Evolutionary conservation across 2,113 vertebrate genomes (phyloP).

Genomic region (Tetrao urogallus): DNA sequence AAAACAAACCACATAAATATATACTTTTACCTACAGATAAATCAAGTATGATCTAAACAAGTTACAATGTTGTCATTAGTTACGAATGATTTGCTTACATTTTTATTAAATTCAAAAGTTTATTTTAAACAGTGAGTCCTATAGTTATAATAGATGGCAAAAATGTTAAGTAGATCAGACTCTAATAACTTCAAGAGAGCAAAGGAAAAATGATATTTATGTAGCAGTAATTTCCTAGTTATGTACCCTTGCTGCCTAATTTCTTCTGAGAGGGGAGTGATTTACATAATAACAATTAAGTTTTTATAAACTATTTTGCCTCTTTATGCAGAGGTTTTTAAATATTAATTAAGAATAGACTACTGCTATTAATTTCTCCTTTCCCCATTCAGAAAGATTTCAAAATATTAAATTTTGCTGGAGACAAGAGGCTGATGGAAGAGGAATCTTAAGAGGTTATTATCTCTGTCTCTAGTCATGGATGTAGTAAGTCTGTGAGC

Average conservation of each 20-base stretch:
- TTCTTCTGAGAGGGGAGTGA: neutral
- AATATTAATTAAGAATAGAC: neutral
- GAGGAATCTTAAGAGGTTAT: neutral
- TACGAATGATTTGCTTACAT: neutral
- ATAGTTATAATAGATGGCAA: neutral
- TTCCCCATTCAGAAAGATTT: neutral
- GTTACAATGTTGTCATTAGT: neutral
- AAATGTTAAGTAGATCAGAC: neutral
- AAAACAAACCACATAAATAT: neutral
- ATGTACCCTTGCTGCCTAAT: neutral
- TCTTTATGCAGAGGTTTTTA: neutral
- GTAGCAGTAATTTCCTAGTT: neutral
- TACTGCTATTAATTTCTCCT: neutral
- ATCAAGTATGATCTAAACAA: neutral
- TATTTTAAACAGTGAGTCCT: neutral
- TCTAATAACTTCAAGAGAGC: neutral
- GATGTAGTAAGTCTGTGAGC: neutral
- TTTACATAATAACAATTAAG: neutral
- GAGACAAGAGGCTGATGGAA: fast-evolving
- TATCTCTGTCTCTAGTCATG: neutral
- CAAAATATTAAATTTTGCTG: neutral
- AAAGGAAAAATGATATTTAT: neutral
- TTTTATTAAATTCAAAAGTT: neutral
- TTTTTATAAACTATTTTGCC: neutral
- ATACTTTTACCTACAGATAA: neutral